Base-by-base conservation (phyloP, 2,797 vertebrate species). In the Malurus splendens region DNA sequence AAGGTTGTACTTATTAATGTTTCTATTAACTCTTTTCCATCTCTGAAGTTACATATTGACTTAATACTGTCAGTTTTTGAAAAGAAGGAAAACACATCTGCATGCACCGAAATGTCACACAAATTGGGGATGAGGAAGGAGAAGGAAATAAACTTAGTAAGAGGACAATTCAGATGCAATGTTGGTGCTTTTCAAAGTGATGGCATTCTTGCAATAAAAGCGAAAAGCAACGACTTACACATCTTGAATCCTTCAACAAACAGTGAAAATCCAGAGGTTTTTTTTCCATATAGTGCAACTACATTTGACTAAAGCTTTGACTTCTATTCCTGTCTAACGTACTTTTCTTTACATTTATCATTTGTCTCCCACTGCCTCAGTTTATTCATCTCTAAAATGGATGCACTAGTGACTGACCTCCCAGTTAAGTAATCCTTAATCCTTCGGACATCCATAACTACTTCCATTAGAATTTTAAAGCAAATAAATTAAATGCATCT, bases 1-100 rank as follows among this genome's bases (percentile, higher is more conserved):
- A 94, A 94, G 62, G 81, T 87, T 94, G 93, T 92, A 93, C 77
- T 94, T 96, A 95, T 51, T 94, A 96, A 95, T 90, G 91, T 94
- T 96, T 96, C 84, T 92, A 94, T 96, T 94, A 94, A 95, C 67
- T 94, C 90, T 93, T 92, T 91, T 92, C 84, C 56, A 88, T 94
- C 67, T 89, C 89, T 94, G 68, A 79, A 93, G 47, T 75, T 90
- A 74, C 10, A 87, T 76, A 86, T 44, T 75, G 65, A 94, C 92
- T 82, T 82, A 80, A 78, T 90, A 72, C 25, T 80, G 81, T 38
- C 86, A 39, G 23, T 48, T 90, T 90, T 82, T 80, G 48, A 47
- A 79, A 71, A 82, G 66, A 65, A 86, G 82, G 36, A 89, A 86
- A 86, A 85, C 20, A 72, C 6, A 61, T 44, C 55, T 65, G 10